Conservation (phyloP, 1,140 invertebrate species). For the Hypothenemus hampei region DNA sequence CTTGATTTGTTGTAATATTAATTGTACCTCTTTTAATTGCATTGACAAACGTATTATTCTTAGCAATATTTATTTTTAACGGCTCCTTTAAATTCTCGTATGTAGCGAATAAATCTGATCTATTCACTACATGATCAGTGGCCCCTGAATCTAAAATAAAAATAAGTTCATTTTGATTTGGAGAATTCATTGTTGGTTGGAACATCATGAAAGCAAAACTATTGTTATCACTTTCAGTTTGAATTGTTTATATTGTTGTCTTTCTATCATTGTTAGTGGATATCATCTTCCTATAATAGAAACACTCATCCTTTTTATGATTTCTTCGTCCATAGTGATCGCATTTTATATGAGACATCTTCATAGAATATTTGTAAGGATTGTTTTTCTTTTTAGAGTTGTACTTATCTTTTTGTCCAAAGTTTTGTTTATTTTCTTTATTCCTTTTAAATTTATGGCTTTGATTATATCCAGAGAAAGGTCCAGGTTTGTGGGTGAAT, state of each 20-base stretch:
- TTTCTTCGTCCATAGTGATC: constrained; percentile 14
- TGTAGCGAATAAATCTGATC: constrained; percentile 4
- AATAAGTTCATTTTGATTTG: neutral
- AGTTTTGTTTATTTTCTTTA: neutral
- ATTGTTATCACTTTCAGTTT: neutral
- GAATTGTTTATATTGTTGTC: neutral
- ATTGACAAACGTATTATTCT: neutral
- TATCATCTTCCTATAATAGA: constrained; percentile 15
- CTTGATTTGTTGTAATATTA: constrained; percentile 14
- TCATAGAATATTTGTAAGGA: too few species aligned
- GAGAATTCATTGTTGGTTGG: neutral
- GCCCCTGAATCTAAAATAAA: constrained; percentile 25
- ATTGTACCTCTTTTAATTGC: constrained; percentile 13
- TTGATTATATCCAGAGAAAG: neutral
- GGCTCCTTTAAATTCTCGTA: constrained; percentile 3
- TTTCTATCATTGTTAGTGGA: neutral
- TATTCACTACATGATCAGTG: constrained; percentile 21
- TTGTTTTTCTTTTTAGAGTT: too few species aligned
- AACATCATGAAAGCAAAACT: constrained; percentile 8
- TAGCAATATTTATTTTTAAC: constrained; percentile 17
- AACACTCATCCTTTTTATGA: constrained; percentile 13
- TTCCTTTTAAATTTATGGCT: neutral
- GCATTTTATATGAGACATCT: too few species aligned
- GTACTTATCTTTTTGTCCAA: neutral
- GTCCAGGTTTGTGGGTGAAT: too few species aligned